Evolutionary conservation across 2,113 vertebrate species (phyloP), one percentile per base, ranked within the genome.

Genomic region (Xiphorhynchus elegans): DNA sequence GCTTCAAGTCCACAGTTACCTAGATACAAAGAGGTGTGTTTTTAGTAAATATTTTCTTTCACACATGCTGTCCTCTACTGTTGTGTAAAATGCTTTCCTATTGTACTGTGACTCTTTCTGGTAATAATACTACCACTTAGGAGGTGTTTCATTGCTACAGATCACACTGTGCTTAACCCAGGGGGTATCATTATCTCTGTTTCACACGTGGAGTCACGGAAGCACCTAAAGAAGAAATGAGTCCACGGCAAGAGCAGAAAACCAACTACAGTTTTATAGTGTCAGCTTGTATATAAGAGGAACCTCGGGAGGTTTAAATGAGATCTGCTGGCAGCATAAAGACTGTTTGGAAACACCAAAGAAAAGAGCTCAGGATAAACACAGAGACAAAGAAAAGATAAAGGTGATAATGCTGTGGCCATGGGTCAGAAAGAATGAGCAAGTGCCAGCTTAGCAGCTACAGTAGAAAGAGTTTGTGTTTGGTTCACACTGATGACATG

Each of bases 41-140:
- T 63, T 6, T 84, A 96, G 90, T 83, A 96, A 96, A 96, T 96
- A 90, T 93, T 94, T 95, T 87, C 88, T 90, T 90, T 66, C 84
- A 89, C 52, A 49, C 93, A 75, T 55, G 80, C 93, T 94, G 93
- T 96, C 80, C 76, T 86, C 90, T 84, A 31, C 81, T 90, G 73
- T 84, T 91, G 73, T 79, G 53, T 87, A 93, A 94, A 87, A 72
- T 31, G 66, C 81, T 92, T 89, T 79, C 80, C 76, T 84, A 56
- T 69, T 92, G 83, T 82, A 84, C 56, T 86, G 56, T 78, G 68
- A 74, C 47, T 85, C 44, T 72, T 47, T 64, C 78, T 80, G n/a
- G 78, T 60, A 94, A 89, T 81, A 92, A 72, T 83, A 94, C 75
- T 52, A 64, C 76, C 66, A 89, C 64, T 84, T 72, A 86, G 84